Percentiles rank a stretch among this genome's conserved stretches.
Conservation (phyloP, 2,888 invertebrate species). For the Schizaphis graminum region DNA sequence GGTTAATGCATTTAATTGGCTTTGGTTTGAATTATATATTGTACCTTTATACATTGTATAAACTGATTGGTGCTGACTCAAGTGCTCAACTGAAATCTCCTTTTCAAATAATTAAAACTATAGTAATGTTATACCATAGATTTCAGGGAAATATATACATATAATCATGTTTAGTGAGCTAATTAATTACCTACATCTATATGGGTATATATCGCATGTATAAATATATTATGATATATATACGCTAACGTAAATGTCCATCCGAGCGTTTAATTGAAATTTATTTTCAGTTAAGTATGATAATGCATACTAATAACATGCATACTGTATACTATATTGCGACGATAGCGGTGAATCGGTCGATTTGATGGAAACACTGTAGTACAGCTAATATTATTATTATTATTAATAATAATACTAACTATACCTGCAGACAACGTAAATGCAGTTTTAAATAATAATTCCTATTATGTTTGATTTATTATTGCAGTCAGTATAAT, state of each 20-base stretch:
- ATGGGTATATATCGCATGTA: background rate
- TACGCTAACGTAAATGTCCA: too few relatives aligned
- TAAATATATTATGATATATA: background rate
- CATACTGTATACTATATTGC: too few relatives aligned
- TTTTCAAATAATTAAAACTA: constrained; percentile 3
- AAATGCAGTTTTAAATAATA: constrained; percentile 28
- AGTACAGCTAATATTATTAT: background rate
- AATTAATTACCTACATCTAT: background rate
- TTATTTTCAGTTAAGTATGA: background rate
- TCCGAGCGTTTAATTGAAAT: constrained; percentile 27
- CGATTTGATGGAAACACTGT: background rate
- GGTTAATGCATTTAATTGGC: background rate
- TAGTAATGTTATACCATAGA: background rate
- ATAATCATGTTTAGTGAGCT: background rate
- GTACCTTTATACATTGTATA: background rate
- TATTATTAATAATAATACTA: background rate
- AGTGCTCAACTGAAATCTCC: background rate
- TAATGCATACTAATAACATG: too few relatives aligned
- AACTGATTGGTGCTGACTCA: background rate
- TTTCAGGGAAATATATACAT: background rate
- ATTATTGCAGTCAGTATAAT: background rate
- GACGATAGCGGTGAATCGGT: background rate
- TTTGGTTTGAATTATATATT: background rate
- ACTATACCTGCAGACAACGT: background rate
- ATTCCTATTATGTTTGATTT: constrained; percentile 43